A percentile compares a stretch with the other conserved stretches of the same genome.
Conservation (phyloP, 2,797 vertebrate species). For the Lepidocolaptes lacrymiger region DNA sequence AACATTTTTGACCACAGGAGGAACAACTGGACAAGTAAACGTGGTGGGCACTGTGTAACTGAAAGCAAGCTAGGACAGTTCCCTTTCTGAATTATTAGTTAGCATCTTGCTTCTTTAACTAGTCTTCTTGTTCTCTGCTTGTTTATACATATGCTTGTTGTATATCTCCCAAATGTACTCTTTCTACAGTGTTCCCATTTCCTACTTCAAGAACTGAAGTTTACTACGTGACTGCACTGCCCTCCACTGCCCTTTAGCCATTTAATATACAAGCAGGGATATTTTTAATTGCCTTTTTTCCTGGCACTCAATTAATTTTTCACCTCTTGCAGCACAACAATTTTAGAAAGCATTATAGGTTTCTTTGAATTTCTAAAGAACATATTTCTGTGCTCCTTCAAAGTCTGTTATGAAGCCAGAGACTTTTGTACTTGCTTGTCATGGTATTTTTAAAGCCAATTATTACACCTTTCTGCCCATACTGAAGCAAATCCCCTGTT, state of each 20-base stretch:
- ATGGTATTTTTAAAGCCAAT: constrained; percentile 29
- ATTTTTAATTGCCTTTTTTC: background rate
- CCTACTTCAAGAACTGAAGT: background rate
- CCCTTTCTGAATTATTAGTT: background rate
- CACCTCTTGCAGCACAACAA: background rate
- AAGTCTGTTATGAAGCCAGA: constrained; percentile 20
- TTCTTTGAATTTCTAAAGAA: constrained; percentile 6
- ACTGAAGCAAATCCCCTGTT: constrained; percentile 16
- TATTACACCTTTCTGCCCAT: constrained; percentile 27
- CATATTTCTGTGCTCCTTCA: constrained; percentile 10
- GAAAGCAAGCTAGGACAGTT: background rate
- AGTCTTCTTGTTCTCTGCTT: background rate
- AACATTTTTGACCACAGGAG: background rate
- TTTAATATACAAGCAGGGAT: background rate
- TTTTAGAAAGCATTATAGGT: background rate
- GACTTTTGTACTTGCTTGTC: background rate
- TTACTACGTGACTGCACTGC: background rate
- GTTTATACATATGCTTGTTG: background rate
- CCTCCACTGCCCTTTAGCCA: background rate
- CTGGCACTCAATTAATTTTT: background rate
- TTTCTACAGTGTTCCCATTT: background rate
- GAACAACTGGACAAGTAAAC: background rate
- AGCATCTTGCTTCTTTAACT: background rate
- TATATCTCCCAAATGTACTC: background rate
- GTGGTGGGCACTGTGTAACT: background rate